Evolutionary conservation across 1,140 invertebrate genomes (phyloP), one percentile per base, ranked within the genome.

Genomic region (Centruroides sculpturatus): DNA sequence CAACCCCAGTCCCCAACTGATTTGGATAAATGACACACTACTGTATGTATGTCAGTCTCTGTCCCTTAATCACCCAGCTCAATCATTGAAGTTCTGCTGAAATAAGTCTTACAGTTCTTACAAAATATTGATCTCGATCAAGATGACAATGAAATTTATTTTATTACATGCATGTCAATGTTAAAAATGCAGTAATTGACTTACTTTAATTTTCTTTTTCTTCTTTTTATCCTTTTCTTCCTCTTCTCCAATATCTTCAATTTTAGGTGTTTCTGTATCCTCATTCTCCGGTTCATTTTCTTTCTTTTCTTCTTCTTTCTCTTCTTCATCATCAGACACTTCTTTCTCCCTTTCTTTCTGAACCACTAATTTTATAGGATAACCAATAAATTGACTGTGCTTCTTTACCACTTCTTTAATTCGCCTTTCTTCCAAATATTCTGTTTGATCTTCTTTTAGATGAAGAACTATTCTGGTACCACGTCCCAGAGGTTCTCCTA

Each of bases 371-470:
- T 95, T 95, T 75, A 99, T 99, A 4, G 96, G 95, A 74, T 98
- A 99, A 47, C 93, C 93, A 77, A 99, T 99, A 75, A 99, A 99
- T 76, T 99, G 94, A 6, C 92, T 96, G 76, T 99, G 94, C 71
- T 99, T 99, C 82, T 97, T 98, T 2, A 99, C 91, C 46, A 99
- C 86, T 69, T 97, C 92, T 73, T 97, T 97, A 65, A 99, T 85
- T 69, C 91, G 90, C 63, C 82, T 80, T 72, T 98, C 94, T 73
- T 98, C 92, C 53, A 91, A 73, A 73, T 89, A 96, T 69, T 95
- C 92, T 4, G 81, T 79, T 69, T 93, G 86, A 72, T 96, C 92
- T 74, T 95, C 92, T 71, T 96, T 96, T 67, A 96, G 79, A 78
- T 85, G 82, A 46, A 96, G 79, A 10, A 86, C 81, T 69, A 96